Conservation (phyloP, 2,797 vertebrate species). For the Brotula barbata region DNA sequence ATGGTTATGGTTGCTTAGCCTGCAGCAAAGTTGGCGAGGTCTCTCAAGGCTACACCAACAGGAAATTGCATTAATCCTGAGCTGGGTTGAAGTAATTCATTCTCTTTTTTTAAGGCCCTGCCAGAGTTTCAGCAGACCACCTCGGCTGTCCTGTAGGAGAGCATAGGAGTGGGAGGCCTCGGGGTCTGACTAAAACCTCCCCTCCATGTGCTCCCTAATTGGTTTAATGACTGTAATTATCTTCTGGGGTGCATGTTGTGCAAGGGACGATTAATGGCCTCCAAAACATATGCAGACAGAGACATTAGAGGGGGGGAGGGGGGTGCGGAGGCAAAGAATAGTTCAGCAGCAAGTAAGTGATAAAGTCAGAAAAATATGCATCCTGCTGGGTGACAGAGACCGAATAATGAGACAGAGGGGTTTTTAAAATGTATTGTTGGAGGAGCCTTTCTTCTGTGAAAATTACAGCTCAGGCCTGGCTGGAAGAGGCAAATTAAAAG, state of each 20-base stretch:
- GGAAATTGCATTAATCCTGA: conserved; percentile 80
- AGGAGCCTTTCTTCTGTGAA: conserved; percentile 17
- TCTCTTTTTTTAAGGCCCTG: conserved; percentile 68
- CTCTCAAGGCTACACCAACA: conserved; percentile 76
- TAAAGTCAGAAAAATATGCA: conserved; percentile 59
- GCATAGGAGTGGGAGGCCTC: conserved; percentile 72
- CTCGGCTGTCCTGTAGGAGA: conserved; percentile 69
- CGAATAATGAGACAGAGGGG: conserved; percentile 29
- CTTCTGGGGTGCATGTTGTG: conserved; percentile 81
- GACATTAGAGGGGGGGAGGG: conserved; percentile 59
- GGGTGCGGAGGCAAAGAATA: conserved; percentile 51
- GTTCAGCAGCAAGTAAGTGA: conserved; percentile 45
- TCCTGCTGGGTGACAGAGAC: conserved; percentile 57
- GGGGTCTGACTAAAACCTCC: conserved; percentile 72
- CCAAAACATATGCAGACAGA: conserved; percentile 81
- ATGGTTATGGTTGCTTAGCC: conserved; percentile 57
- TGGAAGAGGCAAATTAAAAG: no score
- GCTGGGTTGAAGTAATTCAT: conserved; percentile 72
- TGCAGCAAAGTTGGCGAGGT: conserved; percentile 65
- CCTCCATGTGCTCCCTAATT: conserved; percentile 82
- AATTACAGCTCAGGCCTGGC: no score
- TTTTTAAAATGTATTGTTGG: not conserved
- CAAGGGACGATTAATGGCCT: conserved; percentile 81
- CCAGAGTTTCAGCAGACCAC: conserved; percentile 73
- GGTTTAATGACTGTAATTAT: conserved; percentile 86